Base-by-base conservation (phyloP, 2,113 vertebrate genomes). In the Rhegmatorhina hoffmannsi region DNA sequence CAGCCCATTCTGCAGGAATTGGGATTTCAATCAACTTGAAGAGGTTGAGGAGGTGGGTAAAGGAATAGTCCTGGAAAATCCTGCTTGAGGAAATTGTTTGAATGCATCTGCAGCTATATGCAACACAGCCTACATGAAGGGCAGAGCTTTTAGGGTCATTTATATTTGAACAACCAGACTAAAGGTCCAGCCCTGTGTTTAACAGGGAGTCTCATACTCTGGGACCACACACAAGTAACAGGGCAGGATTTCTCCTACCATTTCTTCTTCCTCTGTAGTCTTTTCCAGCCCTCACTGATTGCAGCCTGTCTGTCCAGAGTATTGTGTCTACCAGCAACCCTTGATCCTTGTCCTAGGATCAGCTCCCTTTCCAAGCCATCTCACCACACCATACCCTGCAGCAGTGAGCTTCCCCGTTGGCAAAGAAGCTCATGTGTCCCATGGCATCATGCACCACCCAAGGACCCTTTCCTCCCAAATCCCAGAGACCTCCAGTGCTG, bases 261-360 rank as follows among this genome's bases (percentile, higher is more conserved):
- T 43, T 83, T 85, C 50, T 58, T 28, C 66, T 83, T 81, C 31
- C 53, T 50, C 23, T 34, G 3, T 10, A 69, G n/a, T 25, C 20
- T 84, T 66, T 87, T 87, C 43, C 11, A 38, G 43, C 34, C 31
- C 31, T 50, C 23, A 18, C 9, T 50, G 23, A 17, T 31, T 84
- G 26, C 1, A 0, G 9, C 9, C 6, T 26, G 9, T 38, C 68
- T 24, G 2, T 12, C 15, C 1, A 3, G 47, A 34, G 6, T 13
- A 15, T 3, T 19, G 44, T 34, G 9, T 36, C 26, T 74, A 7
- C 25, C 34, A 60, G 49, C 21, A 58, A 4, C 12, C 25, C 34
- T 46, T 38, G 19, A 59, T 75, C 20, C 29, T 67, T 72, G 17
- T 81, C 21, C 13, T 47, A 34, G 62, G 38, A 14, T 62, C 19